Percentiles rank a stretch among this genome's conserved stretches.
phyloP scores from a whole-genome alignment of 2,113 vertebrate genomes.

The Rhinoderma darwinii region DNA sequence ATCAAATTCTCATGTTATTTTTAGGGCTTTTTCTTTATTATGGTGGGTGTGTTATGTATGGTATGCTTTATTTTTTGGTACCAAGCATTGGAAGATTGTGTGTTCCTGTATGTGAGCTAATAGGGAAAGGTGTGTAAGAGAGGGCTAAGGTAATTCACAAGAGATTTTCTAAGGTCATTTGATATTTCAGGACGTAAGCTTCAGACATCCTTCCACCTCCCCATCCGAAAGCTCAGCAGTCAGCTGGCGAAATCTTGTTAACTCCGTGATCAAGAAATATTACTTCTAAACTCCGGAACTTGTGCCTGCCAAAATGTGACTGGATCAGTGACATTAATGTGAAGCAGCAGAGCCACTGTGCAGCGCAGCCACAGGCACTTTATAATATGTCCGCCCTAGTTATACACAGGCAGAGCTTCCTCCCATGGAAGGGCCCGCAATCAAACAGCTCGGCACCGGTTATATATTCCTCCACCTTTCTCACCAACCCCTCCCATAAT shows the following conservation, averaged over 20 bases:
- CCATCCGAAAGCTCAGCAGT: background rate
- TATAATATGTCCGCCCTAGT: conserved; percentile 17
- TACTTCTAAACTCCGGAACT: conserved; percentile 21
- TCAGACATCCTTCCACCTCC: background rate
- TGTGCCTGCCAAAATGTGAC: conserved; percentile 47
- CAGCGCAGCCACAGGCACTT: conserved; percentile 30
- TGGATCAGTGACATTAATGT: conserved; percentile 57
- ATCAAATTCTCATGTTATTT: no score
- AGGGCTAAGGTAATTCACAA: background rate
- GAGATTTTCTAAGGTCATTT: background rate
- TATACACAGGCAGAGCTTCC: conserved; percentile 20
- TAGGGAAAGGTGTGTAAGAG: no score
- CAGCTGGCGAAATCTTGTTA: conserved; percentile 17
- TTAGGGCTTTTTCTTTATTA: no score
- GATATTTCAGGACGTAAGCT: background rate
- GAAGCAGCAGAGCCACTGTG: conserved; percentile 41
- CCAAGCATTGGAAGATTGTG: background rate
- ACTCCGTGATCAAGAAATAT: conserved; percentile 16
- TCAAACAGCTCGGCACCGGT: background rate
- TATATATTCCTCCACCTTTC: background rate
- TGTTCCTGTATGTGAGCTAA: background rate
- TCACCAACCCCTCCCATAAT: background rate
- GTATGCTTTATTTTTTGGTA: no score
- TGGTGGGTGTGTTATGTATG: no score
- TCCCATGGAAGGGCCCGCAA: conserved; percentile 10